Evolutionary conservation across 2,888 invertebrate species (phyloP).

Genomic region (Synanthedon tipuliformis): DNA sequence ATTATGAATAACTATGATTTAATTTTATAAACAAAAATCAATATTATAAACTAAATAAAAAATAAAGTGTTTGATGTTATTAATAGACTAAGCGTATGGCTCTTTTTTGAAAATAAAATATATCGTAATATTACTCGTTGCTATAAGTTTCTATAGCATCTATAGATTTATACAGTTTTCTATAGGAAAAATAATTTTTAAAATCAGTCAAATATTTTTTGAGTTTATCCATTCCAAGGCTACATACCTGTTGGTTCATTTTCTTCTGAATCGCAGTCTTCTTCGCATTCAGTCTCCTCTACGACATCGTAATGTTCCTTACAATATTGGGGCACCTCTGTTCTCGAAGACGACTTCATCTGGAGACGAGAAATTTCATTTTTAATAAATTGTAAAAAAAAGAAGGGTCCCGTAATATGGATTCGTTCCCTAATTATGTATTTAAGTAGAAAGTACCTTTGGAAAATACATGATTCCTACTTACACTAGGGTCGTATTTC

Average conservation of each 20-base stretch:
- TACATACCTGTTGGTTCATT: not conserved
- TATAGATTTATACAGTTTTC: not conserved
- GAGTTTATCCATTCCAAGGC: not conserved
- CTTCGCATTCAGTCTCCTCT: conserved; percentile 37
- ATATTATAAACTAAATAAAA: no score
- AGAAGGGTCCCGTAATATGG: no score
- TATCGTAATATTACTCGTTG: no score
- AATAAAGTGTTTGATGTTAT: no score
- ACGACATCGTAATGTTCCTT: conserved; percentile 40
- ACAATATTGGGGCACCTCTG: conserved; percentile 43
- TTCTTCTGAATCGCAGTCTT: conserved; percentile 22
- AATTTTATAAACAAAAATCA: no score
- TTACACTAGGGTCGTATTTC: conserved; percentile 49
- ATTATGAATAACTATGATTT: no score
- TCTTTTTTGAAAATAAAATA: no score
- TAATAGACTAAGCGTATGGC: no score
- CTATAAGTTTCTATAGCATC: no score
- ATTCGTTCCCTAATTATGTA: no score
- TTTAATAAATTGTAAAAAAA: no score
- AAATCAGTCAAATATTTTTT: not conserved
- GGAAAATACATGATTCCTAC: conserved; percentile 13
- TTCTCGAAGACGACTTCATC: conserved; percentile 26
- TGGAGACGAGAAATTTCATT: conserved; percentile 13
- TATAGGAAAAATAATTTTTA: not conserved
- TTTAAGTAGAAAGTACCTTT: not conserved